phyloP scores from a whole-genome alignment of 2,797 vertebrate species.

The Diplodus sargus region DNA sequence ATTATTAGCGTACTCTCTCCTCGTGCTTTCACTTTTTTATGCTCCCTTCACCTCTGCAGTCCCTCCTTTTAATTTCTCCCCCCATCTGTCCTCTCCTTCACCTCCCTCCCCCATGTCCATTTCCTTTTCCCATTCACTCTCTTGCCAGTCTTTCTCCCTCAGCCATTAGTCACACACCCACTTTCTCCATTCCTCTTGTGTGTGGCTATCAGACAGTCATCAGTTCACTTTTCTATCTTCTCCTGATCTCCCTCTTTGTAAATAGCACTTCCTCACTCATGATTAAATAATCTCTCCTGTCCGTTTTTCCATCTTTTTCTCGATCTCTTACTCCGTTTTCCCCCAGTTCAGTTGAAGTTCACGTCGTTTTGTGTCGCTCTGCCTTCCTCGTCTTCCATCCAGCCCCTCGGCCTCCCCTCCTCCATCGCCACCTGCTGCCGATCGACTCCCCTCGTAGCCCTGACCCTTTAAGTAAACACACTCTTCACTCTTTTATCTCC shows the following conservation, averaged over 20 bases:
- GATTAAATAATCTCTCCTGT: slow-evolving; percentile 42
- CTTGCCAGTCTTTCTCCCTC: slow-evolving; percentile 23
- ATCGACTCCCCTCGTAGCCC: slow-evolving; percentile 21
- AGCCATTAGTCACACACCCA: slow-evolving; percentile 56
- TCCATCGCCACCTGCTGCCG: slow-evolving; percentile 39
- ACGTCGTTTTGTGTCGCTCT: slow-evolving; percentile 1
- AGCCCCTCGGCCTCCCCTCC: not conserved
- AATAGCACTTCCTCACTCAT: slow-evolving; percentile 15
- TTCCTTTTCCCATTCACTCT: not conserved
- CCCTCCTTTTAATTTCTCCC: not conserved
- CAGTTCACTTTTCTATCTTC: slow-evolving; percentile 42
- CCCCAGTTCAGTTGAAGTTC: slow-evolving; percentile 60
- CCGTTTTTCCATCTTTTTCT: slow-evolving; percentile 10
- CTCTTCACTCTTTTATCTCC: slow-evolving; percentile 43
- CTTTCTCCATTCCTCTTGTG: slow-evolving; percentile 20
- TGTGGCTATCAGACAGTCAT: slow-evolving; percentile 54
- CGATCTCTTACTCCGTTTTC: slow-evolving; percentile 28
- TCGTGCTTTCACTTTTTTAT: too few relatives aligned
- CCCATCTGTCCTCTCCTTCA: slow-evolving; percentile 40
- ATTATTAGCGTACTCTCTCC: not conserved
- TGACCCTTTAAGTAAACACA: slow-evolving; percentile 61
- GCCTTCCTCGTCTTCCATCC: not conserved
- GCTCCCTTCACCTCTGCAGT: not conserved
- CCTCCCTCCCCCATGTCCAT: not conserved
- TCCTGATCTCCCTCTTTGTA: slow-evolving; percentile 2